Base-by-base conservation (phyloP, 2,888 invertebrate genomes). In the Trichogramma dendrolimi region DNA sequence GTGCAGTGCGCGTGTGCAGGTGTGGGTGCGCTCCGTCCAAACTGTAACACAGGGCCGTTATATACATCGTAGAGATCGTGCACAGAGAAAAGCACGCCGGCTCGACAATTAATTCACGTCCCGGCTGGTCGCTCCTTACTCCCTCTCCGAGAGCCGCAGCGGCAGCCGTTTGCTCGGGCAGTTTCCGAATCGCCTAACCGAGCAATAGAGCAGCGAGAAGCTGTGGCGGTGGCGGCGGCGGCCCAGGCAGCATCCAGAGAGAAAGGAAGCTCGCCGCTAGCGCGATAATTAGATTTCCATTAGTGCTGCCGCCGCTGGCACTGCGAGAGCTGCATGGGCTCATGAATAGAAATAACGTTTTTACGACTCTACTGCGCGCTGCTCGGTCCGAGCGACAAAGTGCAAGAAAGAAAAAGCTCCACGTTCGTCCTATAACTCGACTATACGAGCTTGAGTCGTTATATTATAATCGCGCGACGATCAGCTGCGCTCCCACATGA, bases 321-420 rank as follows among this genome's bases (percentile, higher is more conserved):
- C 27, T 27, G 27, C 27, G 58, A 48, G 41, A 55, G 55, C 55
- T 43, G 49, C 46, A 7, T 53, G 39, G 11, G 44, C 40, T 60
- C 60, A 60, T 60, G 60, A 60, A 60, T 60, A 60, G 60, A 60
- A 60, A 60, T 60, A 60, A 60, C 60, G 55, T 60, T 60, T 60
- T 60, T 60, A 55, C 55, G 55, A 55, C 50, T 59, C 43, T 47
- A 27, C 27, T 27, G 27, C 27, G 27, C 27, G 1, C 27, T 27
- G 27, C 27, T 27, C 27, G 27, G 27, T 27, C 27, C 27, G 27
- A 27, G 27, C 27, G 27, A 27, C 27, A 27, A 27, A 27, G 27
- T 27, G 27, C 27, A 27, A 27, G 27, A 27, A 27, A 27, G 27
- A 27, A 27, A 27, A 27, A 27, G 27, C 27, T 27, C 27, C 27